phyloP scores from a whole-genome alignment of 2,113 vertebrate species.

The Pithys albifrons region DNA sequence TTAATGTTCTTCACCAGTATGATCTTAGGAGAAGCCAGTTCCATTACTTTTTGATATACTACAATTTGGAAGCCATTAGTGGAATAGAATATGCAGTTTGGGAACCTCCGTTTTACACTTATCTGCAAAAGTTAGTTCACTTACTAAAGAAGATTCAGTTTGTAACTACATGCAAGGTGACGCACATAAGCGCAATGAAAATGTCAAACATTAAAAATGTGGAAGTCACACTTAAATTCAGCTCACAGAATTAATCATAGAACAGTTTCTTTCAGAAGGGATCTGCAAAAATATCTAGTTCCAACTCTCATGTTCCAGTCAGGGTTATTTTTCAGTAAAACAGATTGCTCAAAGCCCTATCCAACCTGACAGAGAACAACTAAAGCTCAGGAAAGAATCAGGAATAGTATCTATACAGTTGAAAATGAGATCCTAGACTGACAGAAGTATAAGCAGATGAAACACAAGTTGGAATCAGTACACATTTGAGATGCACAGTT shows the following conservation, averaged over 20 bases:
- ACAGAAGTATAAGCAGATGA: background rate
- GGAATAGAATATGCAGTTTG: background rate
- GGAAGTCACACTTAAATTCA: background rate
- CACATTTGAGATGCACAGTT: background rate
- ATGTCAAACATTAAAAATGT: background rate
- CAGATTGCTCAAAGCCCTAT: background rate
- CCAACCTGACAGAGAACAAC: background rate
- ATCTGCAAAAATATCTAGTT: background rate
- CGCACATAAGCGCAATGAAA: background rate
- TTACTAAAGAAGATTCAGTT: background rate
- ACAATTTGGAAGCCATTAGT: background rate
- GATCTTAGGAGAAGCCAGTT: background rate
- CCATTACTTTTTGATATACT: background rate
- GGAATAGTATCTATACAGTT: background rate
- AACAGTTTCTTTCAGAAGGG: background rate
- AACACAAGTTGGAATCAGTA: background rate
- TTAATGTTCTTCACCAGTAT: background rate
- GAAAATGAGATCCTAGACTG: background rate
- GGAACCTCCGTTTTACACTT: background rate
- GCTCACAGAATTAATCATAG: background rate
- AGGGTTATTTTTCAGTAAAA: background rate
- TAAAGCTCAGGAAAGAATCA: background rate
- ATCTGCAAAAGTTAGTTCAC: background rate
- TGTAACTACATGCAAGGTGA: background rate
- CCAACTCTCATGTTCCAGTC: background rate